These are phyloP conservation scores for Peromyscus polionotus DNA, from an alignment of 2,113 vertebrate genomes.

Conservation along the genomic window DNA sequence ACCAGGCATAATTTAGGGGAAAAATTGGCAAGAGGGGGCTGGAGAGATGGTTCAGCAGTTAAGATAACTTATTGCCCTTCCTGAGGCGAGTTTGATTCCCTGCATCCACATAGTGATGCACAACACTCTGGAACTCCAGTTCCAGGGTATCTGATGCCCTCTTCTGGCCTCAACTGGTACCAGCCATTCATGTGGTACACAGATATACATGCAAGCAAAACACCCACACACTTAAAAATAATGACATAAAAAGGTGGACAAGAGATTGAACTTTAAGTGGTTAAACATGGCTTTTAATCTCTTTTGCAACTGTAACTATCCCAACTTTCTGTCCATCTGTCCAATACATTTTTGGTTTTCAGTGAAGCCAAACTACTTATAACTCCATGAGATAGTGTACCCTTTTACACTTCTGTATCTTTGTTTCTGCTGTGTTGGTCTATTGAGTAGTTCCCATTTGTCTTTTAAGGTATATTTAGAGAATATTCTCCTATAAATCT, in stretches of 20 bases:
- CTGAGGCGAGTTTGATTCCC: not conserved
- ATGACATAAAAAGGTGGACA: not conserved
- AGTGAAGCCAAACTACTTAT: not conserved
- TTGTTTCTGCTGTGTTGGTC: not conserved
- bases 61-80: not conserved
- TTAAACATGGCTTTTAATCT: not conserved
- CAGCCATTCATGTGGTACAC: not conserved
- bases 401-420: not conserved
- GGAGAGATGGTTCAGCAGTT: not conserved
- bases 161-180: not conserved
- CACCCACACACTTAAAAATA: not conserved
- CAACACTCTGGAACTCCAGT: not conserved
- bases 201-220: not conserved
- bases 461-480: not conserved
- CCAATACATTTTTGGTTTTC: slow-evolving; percentile 1
- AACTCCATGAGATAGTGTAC: not conserved
- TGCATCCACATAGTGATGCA: not conserved
- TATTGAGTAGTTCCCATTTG: not conserved
- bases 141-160: not conserved
- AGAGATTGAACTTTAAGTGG: slow-evolving; percentile 34
- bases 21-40: not conserved
- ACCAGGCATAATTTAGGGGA: slow-evolving; percentile 16
- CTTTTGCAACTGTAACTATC: not conserved
- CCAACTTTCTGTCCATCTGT: not conserved
- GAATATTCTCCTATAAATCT: not conserved